A percentile compares a stretch with the other conserved stretches of the same genome.
phyloP scores from a whole-genome alignment of 2,888 invertebrate species.

The Trimorus sp. region DNA sequence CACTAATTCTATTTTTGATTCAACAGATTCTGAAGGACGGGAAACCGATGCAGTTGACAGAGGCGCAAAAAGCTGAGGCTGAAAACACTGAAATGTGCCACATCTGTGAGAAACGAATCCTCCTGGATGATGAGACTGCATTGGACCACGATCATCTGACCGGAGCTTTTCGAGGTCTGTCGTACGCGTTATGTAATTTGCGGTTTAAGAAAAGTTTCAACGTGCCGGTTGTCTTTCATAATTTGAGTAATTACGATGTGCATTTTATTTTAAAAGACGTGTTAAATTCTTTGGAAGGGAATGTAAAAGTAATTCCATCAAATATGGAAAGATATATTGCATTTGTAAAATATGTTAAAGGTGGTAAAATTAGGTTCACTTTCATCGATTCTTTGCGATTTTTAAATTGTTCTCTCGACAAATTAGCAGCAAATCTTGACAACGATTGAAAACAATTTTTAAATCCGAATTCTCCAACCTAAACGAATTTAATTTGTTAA shows the following conservation, averaged over 20 bases:
- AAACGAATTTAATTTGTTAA: conserved; percentile 34
- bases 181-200: conserved; percentile 64
- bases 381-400: conserved; percentile 54
- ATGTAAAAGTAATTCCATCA: conserved; percentile 71
- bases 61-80: too few species aligned
- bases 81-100: too few species aligned
- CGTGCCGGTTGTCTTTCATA: conserved; percentile 68
- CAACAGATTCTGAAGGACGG: too few species aligned
- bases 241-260: too few species aligned
- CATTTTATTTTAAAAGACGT: conserved; percentile 39
- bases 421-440: too few species aligned
- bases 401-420: too few species aligned
- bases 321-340: conserved; percentile 73
- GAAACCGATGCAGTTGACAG: too few species aligned
- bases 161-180: conserved; percentile 57
- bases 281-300: conserved; percentile 55
- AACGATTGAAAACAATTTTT: conserved; percentile 38
- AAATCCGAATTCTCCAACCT: conserved; percentile 11
- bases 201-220: too few species aligned
- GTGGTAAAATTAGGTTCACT: conserved; percentile 31
- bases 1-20: too few species aligned
- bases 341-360: conserved; percentile 40
- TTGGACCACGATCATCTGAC: conserved; percentile 39
- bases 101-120: conserved; percentile 21
- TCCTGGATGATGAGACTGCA: neutral